Percentiles rank a stretch among this genome's conserved stretches.
phyloP scores from a whole-genome alignment of 2,888 invertebrate genomes.

The Schizotus pectinicornis region DNA sequence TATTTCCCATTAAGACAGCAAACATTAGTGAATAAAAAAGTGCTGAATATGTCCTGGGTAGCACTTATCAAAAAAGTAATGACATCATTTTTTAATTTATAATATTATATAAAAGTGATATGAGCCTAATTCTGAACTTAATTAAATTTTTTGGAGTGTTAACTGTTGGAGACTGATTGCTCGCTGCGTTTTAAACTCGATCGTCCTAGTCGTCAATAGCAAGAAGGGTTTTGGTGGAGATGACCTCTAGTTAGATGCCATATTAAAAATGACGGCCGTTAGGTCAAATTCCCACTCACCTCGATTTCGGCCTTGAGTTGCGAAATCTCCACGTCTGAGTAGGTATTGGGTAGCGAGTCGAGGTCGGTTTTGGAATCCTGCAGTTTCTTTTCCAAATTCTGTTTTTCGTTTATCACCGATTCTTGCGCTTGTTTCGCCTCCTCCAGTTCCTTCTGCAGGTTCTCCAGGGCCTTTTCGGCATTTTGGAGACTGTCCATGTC shows the following conservation, averaged over 20 bases:
- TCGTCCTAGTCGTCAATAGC: no score
- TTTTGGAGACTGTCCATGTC: conserved; percentile 92
- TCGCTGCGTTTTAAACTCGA: no score
- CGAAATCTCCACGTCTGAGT: conserved; percentile 80
- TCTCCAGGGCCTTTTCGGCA: conserved; percentile 86
- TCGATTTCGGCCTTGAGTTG: conserved; percentile 85
- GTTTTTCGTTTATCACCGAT: conserved; percentile 80
- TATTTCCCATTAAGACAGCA: no score
- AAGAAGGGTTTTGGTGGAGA: background rate
- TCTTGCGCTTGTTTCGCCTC: conserved; percentile 84
- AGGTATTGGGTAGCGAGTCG: conserved; percentile 70
- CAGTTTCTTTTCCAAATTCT: conserved; percentile 79
- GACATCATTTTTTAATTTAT: no score
- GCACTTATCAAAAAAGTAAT: no score
- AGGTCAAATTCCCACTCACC: conserved; percentile 57
- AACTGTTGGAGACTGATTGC: no score
- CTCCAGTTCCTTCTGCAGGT: conserved; percentile 85
- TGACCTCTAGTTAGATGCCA: background rate
- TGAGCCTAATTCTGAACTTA: no score
- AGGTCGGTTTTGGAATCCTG: conserved; percentile 75
- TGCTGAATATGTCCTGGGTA: no score
- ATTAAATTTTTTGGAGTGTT: no score
- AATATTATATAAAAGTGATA: no score
- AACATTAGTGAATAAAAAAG: no score
- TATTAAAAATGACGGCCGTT: conserved; percentile 19